These are phyloP conservation scores for Crotophaga sulcirostris DNA, from an alignment of 2,113 vertebrate species.

Conservation along the genomic window DNA sequence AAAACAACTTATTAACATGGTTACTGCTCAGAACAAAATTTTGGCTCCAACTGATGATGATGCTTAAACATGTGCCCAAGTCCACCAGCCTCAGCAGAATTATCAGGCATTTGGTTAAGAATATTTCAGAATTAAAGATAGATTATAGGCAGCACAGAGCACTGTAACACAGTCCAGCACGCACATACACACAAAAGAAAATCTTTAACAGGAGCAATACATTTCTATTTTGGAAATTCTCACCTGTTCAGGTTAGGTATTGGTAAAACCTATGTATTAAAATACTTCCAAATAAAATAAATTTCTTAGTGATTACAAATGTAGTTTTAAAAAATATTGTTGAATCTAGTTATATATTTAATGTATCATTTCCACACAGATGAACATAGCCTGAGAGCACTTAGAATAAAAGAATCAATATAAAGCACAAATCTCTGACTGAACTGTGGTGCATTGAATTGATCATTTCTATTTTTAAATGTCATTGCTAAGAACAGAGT, in stretches of 20 bases:
- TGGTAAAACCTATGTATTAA: not conserved
- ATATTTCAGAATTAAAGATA: not conserved
- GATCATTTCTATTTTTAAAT: slow-evolving; percentile 72
- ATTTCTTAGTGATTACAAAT: not conserved
- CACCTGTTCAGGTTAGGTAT: not conserved
- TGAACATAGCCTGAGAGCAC: slow-evolving; percentile 2
- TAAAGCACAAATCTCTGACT: slow-evolving; percentile 31
- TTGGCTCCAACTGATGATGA: not conserved
- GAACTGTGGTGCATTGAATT: slow-evolving; percentile 38
- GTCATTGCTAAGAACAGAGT: slow-evolving; percentile 58
- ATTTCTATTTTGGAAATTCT: not conserved
- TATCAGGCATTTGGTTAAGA: not conserved
- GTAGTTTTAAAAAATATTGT: not conserved
- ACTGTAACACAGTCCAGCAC: not conserved
- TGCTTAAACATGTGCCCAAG: not conserved
- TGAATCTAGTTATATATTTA: slow-evolving; percentile 49
- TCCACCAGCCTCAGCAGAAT: not conserved
- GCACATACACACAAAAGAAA: not conserved
- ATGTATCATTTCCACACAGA: slow-evolving; percentile 64
- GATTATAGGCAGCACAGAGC: not conserved
- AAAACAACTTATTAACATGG: not conserved
- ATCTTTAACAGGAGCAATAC: not conserved
- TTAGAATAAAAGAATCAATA: slow-evolving; percentile 57
- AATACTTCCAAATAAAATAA: slow-evolving; percentile 29
- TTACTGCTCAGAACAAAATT: not conserved